A percentile compares a stretch with the other conserved stretches of the same genome.
phyloP scores from a whole-genome alignment of 2,113 vertebrate species.

The Ceyx melanurus region DNA sequence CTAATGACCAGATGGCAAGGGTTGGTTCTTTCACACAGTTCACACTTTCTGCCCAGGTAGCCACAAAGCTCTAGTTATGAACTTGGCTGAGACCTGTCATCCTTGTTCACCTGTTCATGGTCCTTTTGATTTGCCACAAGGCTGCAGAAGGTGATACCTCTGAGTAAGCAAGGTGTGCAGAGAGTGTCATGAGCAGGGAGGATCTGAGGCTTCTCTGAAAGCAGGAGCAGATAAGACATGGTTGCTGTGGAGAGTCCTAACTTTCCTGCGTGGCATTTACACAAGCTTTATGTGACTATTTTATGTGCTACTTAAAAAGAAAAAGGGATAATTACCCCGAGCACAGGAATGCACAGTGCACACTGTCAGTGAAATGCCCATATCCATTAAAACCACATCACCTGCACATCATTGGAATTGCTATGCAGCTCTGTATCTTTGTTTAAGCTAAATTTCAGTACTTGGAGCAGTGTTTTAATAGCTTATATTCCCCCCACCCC shows the following conservation, averaged over 20 bases:
- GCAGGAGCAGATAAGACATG: not conserved
- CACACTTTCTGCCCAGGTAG: not conserved
- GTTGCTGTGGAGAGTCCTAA: not conserved
- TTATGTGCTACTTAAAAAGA: conserved; percentile 43
- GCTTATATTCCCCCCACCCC: fast-evolving
- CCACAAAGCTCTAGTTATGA: not conserved
- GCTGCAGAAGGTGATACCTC: not conserved
- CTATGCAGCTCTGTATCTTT: not conserved
- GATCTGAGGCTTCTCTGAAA: not conserved
- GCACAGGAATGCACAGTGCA: not conserved
- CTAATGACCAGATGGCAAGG: not conserved
- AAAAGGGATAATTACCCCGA: conserved; percentile 8
- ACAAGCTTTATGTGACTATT: conserved; percentile 23
- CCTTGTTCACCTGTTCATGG: not conserved
- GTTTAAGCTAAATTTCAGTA: not conserved
- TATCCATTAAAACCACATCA: not conserved
- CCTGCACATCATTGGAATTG: not conserved
- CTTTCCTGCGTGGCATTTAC: not conserved
- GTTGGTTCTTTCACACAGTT: not conserved
- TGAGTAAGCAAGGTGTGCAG: fast-evolving
- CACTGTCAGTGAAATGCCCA: not conserved
- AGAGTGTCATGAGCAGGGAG: fast-evolving
- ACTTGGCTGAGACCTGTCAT: not conserved
- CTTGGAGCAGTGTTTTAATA: not conserved
- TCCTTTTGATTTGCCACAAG: not conserved